Percentiles rank a stretch among this genome's conserved stretches.
phyloP scores from a whole-genome alignment of 2,113 vertebrate species.

The Pelecanoides urinatrix region DNA sequence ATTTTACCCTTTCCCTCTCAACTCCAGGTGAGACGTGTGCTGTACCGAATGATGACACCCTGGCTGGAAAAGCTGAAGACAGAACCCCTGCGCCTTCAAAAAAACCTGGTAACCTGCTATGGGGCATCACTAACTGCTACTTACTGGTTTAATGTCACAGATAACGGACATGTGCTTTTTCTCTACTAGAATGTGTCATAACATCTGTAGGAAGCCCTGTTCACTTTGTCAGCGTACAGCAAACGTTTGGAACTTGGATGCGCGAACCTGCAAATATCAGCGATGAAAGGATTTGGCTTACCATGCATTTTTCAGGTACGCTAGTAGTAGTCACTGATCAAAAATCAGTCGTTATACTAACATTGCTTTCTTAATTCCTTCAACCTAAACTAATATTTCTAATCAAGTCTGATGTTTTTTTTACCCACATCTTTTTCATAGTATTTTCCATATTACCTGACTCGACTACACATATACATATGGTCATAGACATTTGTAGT shows the following conservation, averaged over 20 bases:
- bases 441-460: neutral
- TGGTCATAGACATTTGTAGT: neutral
- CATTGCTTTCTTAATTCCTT: neutral
- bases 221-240: conserved; percentile 78
- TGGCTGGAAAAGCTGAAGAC: conserved; percentile 69
- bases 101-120: conserved; percentile 71
- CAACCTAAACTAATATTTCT: neutral
- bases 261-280: conserved; percentile 78
- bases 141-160: neutral
- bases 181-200: conserved; percentile 79
- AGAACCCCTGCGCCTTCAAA: conserved; percentile 55
- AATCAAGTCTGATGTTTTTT: neutral
- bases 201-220: conserved; percentile 83
- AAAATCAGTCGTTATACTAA: neutral
- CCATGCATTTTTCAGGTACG: conserved; percentile 91
- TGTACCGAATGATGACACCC: conserved; percentile 86
- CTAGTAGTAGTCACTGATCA: neutral
- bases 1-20: neutral
- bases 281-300: conserved; percentile 90
- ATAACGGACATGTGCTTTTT: neutral
- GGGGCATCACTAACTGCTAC: neutral
- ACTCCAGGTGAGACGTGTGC: conserved; percentile 73
- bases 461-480: neutral
- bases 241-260: conserved; percentile 93
- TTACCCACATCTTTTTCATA: neutral